Base-by-base conservation (phyloP, 2,888 invertebrate species). In the Stomorhina lunata region DNA sequence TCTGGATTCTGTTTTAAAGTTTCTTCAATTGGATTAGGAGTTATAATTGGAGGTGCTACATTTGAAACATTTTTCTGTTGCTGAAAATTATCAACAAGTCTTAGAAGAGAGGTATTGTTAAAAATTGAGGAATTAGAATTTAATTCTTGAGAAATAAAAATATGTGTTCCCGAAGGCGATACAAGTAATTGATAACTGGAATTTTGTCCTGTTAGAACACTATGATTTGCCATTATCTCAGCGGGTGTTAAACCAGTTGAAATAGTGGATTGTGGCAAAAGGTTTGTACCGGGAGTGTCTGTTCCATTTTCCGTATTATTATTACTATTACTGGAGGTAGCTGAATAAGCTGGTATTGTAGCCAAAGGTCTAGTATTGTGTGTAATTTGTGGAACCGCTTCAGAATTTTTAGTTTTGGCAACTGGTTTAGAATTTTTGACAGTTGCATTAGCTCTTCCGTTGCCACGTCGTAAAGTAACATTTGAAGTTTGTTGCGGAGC, bases 61-160 rank as follows among this genome's bases (percentile, higher is more conserved):
- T 12, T 22, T 34, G 20, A 37, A 53, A 17, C 6, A 48, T 15
- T n/a, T n/a, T n/a, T 12, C 12, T 37, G 37, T 32, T 12, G 6
- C 1, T 57, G 29, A 59, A 69, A 75, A 25, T 75, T 69, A 20
- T 81, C 78, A 7, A 45, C 43, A 9, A 77, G 53, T 20, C 69
- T 50, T 22, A 84, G 37, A 7, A 84, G 45, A 2, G 79, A 66
- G 0, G 77, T 40, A 22, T 79, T 83, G 20, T 84, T 59, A n/a
- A 84, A 84, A n/a, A 84, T 45, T 1, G 83, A 83, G 40, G 79
- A 83, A 55, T 84, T 81, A 22, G 40, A 80, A n/a, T 72, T 71
- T n/a, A 84, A 57, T 55, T 81, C 81, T 29, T 83, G 84, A 0
- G 84, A 84, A 59, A 83, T 81, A 29, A 22, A 29, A 2, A 78